These are phyloP conservation scores for Schlechtendalia chinensis DNA, from an alignment of 1,140 invertebrate genomes.

Conservation along the genomic window DNA sequence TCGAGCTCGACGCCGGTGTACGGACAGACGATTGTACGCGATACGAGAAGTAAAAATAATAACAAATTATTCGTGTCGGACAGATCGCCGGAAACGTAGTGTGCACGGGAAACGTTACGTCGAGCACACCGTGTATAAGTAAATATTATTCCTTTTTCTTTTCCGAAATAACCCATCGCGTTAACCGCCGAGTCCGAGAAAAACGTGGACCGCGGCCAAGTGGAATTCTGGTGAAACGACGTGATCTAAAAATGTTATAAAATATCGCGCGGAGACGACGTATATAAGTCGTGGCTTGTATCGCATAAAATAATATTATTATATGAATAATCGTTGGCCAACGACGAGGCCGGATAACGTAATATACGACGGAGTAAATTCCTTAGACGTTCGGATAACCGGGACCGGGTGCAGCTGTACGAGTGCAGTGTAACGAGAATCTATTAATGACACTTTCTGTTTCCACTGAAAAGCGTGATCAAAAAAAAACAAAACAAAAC, in stretches of 20 bases:
- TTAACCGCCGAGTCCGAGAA: not conserved
- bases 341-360: not conserved
- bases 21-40: not conserved
- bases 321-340: not conserved
- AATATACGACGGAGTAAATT: not conserved
- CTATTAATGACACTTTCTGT: too few species aligned
- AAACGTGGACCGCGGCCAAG: conserved; percentile 10
- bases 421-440: too few species aligned
- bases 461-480: too few species aligned
- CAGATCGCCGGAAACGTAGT: not conserved
- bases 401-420: too few species aligned
- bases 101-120: not conserved
- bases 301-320: not conserved
- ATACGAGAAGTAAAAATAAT: conserved; percentile 4
- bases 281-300: not conserved
- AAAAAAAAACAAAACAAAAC: too few species aligned
- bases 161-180: not conserved
- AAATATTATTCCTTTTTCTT: conserved; percentile 16
- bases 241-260: not conserved
- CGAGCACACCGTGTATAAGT: not conserved
- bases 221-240: conserved; percentile 35
- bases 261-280: not conserved
- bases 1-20: too few species aligned
- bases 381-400: not conserved
- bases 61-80: not conserved